A percentile compares a stretch with the other conserved stretches of the same genome.
These are phyloP conservation scores for Ennomos quercinarius DNA, from an alignment of 2,888 invertebrate species.

Conservation along the genomic window DNA sequence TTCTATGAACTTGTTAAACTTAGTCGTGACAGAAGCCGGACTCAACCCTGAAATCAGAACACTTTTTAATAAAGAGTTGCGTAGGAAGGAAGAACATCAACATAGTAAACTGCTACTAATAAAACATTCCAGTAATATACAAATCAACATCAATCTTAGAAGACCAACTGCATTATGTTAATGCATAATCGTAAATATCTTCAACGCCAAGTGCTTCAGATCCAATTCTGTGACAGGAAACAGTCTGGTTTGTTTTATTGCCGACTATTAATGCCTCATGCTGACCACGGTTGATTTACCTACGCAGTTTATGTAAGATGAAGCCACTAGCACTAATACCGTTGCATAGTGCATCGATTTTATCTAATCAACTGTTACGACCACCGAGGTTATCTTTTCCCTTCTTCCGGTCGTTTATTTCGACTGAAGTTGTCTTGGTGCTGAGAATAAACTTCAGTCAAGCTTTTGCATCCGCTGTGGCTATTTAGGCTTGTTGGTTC, in stretches of 20 bases:
- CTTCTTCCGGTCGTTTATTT: conserved; percentile 26
- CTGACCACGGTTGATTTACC: conserved; percentile 69
- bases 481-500: conserved; percentile 6
- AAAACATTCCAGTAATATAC: background rate
- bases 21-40: too few species aligned
- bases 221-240: conserved; percentile 72
- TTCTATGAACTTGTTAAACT: too few species aligned
- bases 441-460: conserved; percentile 16
- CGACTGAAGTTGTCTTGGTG: conserved; percentile 18
- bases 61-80: too few species aligned
- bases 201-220: conserved; percentile 52
- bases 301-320: conserved; percentile 48
- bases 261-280: conserved; percentile 70
- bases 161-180: conserved; percentile 46
- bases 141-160: conserved; percentile 18
- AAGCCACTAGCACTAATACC: conserved; percentile 46
- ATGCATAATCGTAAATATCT: conserved; percentile 62
- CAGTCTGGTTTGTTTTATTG: conserved; percentile 73
- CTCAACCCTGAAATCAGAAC: too few species aligned
- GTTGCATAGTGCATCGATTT: conserved; percentile 46
- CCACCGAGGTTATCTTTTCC: conserved; percentile 44
- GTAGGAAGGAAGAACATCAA: too few species aligned
- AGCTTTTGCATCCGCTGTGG: conserved; percentile 23
- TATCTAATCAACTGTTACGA: conserved; percentile 56
- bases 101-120: background rate